Conservation (phyloP, 2,888 invertebrate genomes). For the Oasisia sp. region DNA sequence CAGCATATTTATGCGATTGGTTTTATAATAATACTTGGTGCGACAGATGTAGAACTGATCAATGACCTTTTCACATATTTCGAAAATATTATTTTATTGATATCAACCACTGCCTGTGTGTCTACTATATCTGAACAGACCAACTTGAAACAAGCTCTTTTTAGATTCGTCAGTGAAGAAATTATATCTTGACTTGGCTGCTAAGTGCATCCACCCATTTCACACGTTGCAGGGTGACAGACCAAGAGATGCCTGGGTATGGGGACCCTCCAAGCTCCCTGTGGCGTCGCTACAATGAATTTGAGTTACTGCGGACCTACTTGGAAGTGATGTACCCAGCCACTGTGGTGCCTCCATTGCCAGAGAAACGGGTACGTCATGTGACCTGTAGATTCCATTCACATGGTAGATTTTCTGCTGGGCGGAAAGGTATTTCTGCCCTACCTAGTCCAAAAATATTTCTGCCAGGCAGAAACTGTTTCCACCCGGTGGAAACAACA, state of each 20-base stretch:
- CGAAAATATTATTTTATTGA: too few relatives aligned
- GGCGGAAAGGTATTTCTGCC: too few relatives aligned
- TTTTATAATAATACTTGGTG: too few relatives aligned
- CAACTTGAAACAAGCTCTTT: background rate
- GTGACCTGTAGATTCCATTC: background rate
- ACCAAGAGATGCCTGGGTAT: slow-evolving; percentile 57
- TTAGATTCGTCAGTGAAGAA: background rate
- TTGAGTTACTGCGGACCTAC: slow-evolving; percentile 82
- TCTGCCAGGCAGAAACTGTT: too few relatives aligned
- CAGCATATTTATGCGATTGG: too few relatives aligned
- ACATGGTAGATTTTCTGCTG: too few relatives aligned
- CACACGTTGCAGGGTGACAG: slow-evolving; percentile 53
- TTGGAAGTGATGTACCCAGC: slow-evolving; percentile 83
- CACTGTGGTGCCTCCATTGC: slow-evolving; percentile 82
- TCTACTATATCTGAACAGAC: too few relatives aligned
- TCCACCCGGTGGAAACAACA: too few relatives aligned
- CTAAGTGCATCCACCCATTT: background rate
- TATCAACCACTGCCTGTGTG: too few relatives aligned
- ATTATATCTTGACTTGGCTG: background rate
- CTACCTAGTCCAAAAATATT: too few relatives aligned
- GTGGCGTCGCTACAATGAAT: slow-evolving; percentile 82
- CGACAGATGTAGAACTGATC: too few relatives aligned
- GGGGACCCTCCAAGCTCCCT: slow-evolving; percentile 60
- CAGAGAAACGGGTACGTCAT: slow-evolving; percentile 75
- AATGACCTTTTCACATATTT: too few relatives aligned